Base-by-base conservation (phyloP, 2,888 invertebrate genomes). In the Drosophila cognata region DNA sequence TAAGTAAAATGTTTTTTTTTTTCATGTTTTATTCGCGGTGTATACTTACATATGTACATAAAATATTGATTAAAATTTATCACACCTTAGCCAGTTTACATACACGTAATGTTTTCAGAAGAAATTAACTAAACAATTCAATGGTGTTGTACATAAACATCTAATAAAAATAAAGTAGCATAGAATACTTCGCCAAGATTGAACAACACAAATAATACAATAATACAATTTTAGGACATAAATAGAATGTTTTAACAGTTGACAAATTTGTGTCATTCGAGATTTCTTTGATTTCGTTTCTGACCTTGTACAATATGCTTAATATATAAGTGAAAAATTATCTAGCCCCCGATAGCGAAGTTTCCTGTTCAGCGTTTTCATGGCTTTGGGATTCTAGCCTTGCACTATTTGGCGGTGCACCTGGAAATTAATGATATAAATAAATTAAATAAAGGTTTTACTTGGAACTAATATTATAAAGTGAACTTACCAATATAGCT, bases 401-500 rank as follows among this genome's bases (percentile, higher is more conserved):
- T 94, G 96, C 96, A 94, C 95, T 96, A 94, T 97, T 97, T 94
- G 96, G 96, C 82, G 97, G 96, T 81, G 97, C 96, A 93, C 97
- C 97, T 97, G 95, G 59, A 94, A 93, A 84, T 31, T 10, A 35
- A 31, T 58, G n/a, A 35, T 0, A 10, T 7, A 43, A 8, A 53
- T 29, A 28, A 35, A 29, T 21, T 25, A 43, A 21, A 18, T 21
- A 50, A 10, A 36, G 11, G 3, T 55, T 50, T 67, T 21, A 21
- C 16, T 16, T 33, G 46, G 2, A 10, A 21, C 2, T 21, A 53
- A 21, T 33, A 53, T 21, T 33, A 33, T 53, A 8, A 29, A 38
- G 13, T 28, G n/a, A 28, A 91, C 93, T 93, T 81, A 97, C 99
- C 99, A 93, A 98, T 96, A 95, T 98, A 99, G 94, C 98, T 98